phyloP scores from a whole-genome alignment of 2,797 vertebrate genomes.

The Sternotherus odoratus region DNA sequence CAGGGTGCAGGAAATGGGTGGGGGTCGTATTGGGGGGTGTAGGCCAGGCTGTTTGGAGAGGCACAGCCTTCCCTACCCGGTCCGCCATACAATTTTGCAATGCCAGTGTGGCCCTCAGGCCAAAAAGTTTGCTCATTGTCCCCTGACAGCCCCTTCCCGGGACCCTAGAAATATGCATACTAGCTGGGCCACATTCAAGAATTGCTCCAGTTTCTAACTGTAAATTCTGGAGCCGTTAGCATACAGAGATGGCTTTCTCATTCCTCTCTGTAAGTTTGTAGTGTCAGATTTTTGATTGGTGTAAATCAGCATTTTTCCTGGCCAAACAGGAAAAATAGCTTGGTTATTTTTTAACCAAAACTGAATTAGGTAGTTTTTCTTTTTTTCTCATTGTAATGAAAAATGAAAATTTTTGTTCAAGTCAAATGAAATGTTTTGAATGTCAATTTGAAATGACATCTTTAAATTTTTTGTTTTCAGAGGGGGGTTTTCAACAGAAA shows the following conservation, averaged over 20 bases:
- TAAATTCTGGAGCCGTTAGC: background rate
- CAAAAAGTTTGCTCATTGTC: too few relatives aligned
- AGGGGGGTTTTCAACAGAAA: background rate
- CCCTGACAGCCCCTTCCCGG: too few relatives aligned
- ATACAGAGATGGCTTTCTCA: background rate
- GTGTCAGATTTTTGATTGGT: background rate
- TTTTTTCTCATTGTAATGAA: background rate
- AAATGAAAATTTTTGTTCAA: background rate
- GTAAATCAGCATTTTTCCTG: background rate
- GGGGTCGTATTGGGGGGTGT: too few relatives aligned
- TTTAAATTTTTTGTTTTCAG: background rate
- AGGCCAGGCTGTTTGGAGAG: too few relatives aligned
- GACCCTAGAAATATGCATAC: background rate
- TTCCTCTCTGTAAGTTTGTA: background rate
- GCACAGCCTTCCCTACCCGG: too few relatives aligned
- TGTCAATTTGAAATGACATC: background rate
- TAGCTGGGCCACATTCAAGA: background rate
- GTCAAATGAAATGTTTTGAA: background rate
- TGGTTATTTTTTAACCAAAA: background rate
- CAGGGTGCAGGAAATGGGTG: too few relatives aligned
- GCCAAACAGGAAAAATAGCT: background rate
- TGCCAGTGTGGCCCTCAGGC: too few relatives aligned
- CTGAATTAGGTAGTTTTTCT: background rate
- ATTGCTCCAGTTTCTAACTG: background rate
- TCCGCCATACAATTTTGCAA: too few relatives aligned